Evolutionary conservation across 2,797 vertebrate genomes (phyloP).

Genomic region (Clarias pachynema): DNA sequence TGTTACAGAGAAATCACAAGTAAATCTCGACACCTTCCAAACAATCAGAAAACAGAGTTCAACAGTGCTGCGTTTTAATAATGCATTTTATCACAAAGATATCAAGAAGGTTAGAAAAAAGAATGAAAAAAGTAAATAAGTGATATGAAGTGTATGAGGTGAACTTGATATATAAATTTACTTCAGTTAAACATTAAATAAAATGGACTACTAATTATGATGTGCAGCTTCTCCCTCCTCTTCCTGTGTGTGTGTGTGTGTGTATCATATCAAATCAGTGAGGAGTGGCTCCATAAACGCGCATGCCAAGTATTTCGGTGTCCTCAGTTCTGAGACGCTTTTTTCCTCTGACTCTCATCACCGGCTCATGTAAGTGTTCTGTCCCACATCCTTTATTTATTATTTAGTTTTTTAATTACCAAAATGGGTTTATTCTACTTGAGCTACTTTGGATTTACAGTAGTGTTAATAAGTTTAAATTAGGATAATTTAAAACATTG

Average conservation of each 20-base stretch:
- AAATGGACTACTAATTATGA: not conserved
- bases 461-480: not conserved
- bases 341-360: conserved; percentile 8
- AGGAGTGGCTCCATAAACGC: conserved; percentile 36
- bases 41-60: not conserved
- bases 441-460: not conserved
- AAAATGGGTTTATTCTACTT: not conserved
- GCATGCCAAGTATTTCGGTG: not conserved
- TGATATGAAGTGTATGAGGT: not conserved
- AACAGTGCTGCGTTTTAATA: not conserved
- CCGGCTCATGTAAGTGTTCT: conserved; percentile 3
- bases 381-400: not conserved
- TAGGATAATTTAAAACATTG: not conserved
- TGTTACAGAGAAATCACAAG: not conserved
- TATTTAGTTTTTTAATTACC: too few relatives aligned
- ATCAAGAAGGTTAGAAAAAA: not conserved
- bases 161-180: too few relatives aligned
- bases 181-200: not conserved
- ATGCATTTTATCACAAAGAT: not conserved
- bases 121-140: not conserved
- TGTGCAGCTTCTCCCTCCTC: not conserved
- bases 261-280: conserved; percentile 21
- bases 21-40: not conserved
- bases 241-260: conserved; percentile 8
- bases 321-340: not conserved